Conservation (phyloP, 2,797 vertebrate genomes). For the Acanthurus leucopareius region DNA sequence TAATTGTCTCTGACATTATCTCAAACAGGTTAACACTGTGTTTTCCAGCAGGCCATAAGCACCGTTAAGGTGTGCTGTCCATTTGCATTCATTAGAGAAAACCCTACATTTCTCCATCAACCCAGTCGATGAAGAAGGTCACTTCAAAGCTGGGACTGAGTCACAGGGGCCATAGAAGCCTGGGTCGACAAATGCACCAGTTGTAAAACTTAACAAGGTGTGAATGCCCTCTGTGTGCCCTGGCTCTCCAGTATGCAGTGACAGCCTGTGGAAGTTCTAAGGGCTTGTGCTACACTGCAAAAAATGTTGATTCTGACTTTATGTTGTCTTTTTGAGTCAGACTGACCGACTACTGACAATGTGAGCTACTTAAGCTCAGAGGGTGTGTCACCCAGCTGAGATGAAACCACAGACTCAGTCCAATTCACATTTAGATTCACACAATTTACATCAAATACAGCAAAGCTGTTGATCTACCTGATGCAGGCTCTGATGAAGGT, state of each 20-base stretch:
- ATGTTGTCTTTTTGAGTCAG: not conserved
- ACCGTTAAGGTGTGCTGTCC: constrained; percentile 33
- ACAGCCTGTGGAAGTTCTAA: constrained; percentile 63
- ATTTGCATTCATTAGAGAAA: constrained; percentile 68
- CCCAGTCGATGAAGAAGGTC: constrained; percentile 66
- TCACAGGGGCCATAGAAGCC: constrained; percentile 79
- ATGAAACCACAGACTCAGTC: not conserved
- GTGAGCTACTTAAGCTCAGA: not conserved
- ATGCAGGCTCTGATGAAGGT: not conserved
- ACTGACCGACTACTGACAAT: not conserved
- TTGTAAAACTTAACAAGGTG: constrained; percentile 90
- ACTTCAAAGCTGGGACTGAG: constrained; percentile 81
- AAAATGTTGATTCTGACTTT: constrained; percentile 51
- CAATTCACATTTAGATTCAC: constrained; percentile 11
- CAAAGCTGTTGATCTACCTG: not conserved
- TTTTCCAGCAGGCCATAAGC: constrained; percentile 40
- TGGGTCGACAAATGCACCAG: constrained; percentile 84
- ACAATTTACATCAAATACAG: not conserved
- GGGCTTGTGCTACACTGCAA: constrained; percentile 51
- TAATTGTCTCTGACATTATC: not conserved
- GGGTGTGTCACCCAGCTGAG: constrained; percentile 2
- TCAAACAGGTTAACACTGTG: constrained; percentile 6
- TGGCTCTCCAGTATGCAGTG: constrained; percentile 65
- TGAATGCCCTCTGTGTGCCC: constrained; percentile 86
- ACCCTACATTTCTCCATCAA: constrained; percentile 66